Evolutionary conservation across 2,888 invertebrate genomes (phyloP).

Genomic region (Salpingus planirostris): DNA sequence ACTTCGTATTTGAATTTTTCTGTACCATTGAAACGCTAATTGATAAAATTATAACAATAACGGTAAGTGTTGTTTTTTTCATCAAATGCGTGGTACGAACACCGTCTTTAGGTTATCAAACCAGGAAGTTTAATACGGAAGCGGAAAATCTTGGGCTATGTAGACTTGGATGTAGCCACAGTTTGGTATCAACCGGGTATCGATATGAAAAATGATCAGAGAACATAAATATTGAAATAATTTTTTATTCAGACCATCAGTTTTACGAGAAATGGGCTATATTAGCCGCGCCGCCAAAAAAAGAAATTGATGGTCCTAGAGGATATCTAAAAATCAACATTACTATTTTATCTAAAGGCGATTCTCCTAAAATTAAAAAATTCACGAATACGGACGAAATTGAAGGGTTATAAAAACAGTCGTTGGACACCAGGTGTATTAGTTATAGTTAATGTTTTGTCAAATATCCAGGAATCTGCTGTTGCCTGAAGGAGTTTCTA

Average conservation of each 20-base stretch:
- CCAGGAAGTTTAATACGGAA: constrained; percentile 38
- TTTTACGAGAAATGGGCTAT: constrained; percentile 83
- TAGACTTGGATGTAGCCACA: constrained; percentile 55
- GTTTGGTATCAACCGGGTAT: constrained; percentile 66
- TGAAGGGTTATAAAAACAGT: constrained; percentile 52
- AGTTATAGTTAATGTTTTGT: constrained; percentile 3
- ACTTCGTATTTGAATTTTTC: constrained; percentile 59
- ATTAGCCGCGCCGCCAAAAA: constrained; percentile 52
- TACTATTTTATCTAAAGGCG: constrained; percentile 61
- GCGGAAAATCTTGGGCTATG: constrained; percentile 50
- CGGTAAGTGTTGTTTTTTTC: constrained; percentile 38
- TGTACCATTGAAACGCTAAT: constrained; percentile 50
- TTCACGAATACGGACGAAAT: constrained; percentile 56
- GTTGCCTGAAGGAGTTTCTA: constrained; percentile 47
- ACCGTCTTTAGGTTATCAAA: constrained; percentile 28
- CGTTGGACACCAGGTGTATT: not conserved
- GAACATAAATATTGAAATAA: not conserved
- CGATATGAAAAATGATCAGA: constrained; percentile 9
- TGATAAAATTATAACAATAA: constrained; percentile 50
- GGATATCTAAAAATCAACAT: constrained; percentile 80
- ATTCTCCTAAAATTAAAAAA: constrained; percentile 50
- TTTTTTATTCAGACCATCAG: constrained; percentile 54
- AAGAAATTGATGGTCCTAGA: constrained; percentile 44
- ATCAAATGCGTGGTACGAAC: constrained; percentile 4
- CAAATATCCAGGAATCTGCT: constrained; percentile 58